Conservation (phyloP, 2,797 vertebrate species). For the Mormyrops attenuatus region DNA sequence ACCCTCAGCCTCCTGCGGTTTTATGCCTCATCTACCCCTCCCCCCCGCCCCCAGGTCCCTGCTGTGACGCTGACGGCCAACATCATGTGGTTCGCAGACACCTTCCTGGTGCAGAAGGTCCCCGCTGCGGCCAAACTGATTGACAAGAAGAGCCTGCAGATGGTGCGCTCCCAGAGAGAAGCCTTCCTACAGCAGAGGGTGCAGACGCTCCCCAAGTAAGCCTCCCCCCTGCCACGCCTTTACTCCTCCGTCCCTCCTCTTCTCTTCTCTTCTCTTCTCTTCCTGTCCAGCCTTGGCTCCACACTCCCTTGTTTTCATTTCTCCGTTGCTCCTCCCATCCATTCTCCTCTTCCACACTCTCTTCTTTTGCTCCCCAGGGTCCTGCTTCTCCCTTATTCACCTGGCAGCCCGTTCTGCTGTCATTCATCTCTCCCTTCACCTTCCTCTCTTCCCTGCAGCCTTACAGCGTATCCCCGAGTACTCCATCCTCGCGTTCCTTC, state of each 20-base stretch:
- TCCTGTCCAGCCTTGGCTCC: not conserved
- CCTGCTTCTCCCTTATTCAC: not conserved
- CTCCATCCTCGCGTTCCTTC: not conserved
- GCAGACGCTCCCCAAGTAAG: constrained; percentile 83
- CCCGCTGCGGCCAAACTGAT: constrained; percentile 86
- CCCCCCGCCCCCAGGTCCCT: constrained; percentile 68
- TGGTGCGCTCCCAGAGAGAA: constrained; percentile 77
- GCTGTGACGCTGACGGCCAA: constrained; percentile 90
- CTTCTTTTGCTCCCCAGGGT: not conserved
- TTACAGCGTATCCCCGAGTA: not conserved
- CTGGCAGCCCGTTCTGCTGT: not conserved
- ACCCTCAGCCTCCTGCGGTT: not conserved
- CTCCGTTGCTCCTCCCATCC: not conserved
- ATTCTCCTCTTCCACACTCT: not conserved
- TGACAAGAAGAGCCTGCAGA: constrained; percentile 87
- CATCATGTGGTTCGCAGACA: constrained; percentile 95
- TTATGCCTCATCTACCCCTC: not conserved
- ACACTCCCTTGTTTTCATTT: not conserved
- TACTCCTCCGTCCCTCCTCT: not conserved
- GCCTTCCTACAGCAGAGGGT: constrained; percentile 83
- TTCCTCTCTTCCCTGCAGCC: not conserved
- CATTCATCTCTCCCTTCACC: not conserved
- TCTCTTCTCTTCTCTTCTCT: not conserved
- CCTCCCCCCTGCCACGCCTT: constrained; percentile 11
- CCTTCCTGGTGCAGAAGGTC: constrained; percentile 80